Evolutionary conservation across 2,113 vertebrate species (phyloP).

Genomic region (Hystrix brachyura): DNA sequence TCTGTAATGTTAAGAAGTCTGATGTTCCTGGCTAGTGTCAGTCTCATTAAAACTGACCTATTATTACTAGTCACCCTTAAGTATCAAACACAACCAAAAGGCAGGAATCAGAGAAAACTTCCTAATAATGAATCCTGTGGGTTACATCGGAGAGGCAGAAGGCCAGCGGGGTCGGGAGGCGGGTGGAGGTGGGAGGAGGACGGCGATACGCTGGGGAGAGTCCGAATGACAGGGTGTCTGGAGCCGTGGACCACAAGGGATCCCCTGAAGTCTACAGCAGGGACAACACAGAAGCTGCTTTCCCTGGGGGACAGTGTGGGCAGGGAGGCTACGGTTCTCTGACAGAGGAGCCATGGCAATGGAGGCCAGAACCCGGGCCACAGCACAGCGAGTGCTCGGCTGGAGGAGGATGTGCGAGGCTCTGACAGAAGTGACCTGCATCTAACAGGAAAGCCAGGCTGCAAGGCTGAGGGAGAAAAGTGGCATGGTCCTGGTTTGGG

Average conservation of each 20-base stretch:
- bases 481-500: not conserved
- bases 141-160: not conserved
- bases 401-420: too few species aligned
- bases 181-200: not conserved
- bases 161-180: not conserved
- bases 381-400: too few species aligned
- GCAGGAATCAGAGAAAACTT: not conserved
- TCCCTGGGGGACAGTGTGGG: not conserved
- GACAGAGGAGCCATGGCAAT: not conserved
- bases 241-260: not conserved
- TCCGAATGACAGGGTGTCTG: not conserved
- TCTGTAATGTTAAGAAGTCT: not conserved
- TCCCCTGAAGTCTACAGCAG: not conserved
- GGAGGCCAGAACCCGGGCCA: too few species aligned
- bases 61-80: constrained; percentile 11
- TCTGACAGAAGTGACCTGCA: too few species aligned
- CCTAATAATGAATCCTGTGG: not conserved
- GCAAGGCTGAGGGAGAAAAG: not conserved
- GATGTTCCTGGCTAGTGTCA: not conserved
- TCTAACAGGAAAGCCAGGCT: too few species aligned
- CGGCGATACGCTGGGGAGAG: not conserved
- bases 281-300: not conserved
- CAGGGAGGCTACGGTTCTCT: not conserved
- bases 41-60: not conserved
- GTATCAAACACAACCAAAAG: not conserved